Evolutionary conservation across 1,140 invertebrate genomes (phyloP), one percentile per base, ranked within the genome.

Genomic region (Antheraea pernyi): DNA sequence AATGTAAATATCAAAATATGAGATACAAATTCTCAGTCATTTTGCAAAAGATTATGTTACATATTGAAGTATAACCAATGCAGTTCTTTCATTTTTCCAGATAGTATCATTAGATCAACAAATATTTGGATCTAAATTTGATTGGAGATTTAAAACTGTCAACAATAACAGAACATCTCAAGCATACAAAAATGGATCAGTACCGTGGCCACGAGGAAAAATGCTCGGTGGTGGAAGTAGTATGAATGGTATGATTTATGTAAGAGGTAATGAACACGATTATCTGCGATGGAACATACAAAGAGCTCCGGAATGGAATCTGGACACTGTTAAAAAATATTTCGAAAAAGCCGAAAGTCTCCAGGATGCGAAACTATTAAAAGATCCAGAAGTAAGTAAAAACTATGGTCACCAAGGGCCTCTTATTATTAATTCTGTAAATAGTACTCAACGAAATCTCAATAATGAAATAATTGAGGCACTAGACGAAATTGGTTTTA

Each of bases 201-300:
- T 71, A 11, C 78, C 85, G 22, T 93, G 92, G 86, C 91, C 94
- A 5, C 79, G 92, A 70, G 94, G 91, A 70, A 93, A 93, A 80
- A 82, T 91, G 46, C 70, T 94, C 19, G 95, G 95, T n/a, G 95
- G 95, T 7, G 93, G 93, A n/a, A 94, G 93, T 22, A 93, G 94
- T 7, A 88, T 96, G 4, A 96, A 96, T 80, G 94, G 93, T 30
- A 95, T 97, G 95, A 89, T 95, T 4, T 96, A 96, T 78, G 91
- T 95, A 0, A 85, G 95, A 74, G 96, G 95, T 3, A 94, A 95
- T 84, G 89, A 92, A 11, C 80, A 79, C 42, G 95, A 81, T 30
- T 81, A 68, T 67, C 89, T 94, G 63, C 86, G 88, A 58, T 97
- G 97, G 97, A 94, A 94, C 62, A 89, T 93, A 60, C 74, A 85